A percentile compares a stretch with the other conserved stretches of the same genome.
Conservation (phyloP, 2,113 vertebrate genomes). For the Cebus imitator region DNA sequence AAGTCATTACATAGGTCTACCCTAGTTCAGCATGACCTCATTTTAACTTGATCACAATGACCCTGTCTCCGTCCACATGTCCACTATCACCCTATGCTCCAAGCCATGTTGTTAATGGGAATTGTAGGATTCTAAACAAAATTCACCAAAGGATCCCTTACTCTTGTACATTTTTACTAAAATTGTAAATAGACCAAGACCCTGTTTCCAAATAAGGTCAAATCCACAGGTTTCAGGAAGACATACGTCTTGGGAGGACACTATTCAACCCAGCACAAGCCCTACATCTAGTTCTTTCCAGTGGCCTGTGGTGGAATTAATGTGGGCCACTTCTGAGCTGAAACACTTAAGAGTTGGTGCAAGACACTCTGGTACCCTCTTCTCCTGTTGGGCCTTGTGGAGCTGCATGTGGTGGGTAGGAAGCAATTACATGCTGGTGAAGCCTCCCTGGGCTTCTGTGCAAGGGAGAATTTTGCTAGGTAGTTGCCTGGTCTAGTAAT, state of each 20-base stretch:
- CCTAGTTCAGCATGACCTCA: not conserved
- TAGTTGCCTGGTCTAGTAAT: too few species aligned
- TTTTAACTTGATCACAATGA: not conserved
- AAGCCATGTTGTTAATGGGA: not conserved
- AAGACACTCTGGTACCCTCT: not conserved
- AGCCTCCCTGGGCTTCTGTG: not conserved
- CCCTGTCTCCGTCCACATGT: too few species aligned
- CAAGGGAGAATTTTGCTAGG: rapidly evolving
- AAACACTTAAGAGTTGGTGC: too few species aligned
- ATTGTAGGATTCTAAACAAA: not conserved
- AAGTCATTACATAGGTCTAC: not conserved
- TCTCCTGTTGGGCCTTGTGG: not conserved
- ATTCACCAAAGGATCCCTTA: not conserved
- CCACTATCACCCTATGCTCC: not conserved
- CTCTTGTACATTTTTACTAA: not conserved
- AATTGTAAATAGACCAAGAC: not conserved
- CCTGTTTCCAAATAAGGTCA: not conserved
- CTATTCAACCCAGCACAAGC: not conserved
- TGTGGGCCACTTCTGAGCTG: not conserved
- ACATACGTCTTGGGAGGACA: not conserved
- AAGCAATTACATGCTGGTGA: not conserved
- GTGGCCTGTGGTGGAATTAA: too few species aligned
- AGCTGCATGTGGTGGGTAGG: not conserved
- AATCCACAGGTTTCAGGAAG: not conserved
- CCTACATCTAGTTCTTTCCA: not conserved